A percentile compares a stretch with the other conserved stretches of the same genome.
Evolutionary conservation across 1,140 invertebrate genomes (phyloP).

Genomic region (Goniozus legneri): DNA sequence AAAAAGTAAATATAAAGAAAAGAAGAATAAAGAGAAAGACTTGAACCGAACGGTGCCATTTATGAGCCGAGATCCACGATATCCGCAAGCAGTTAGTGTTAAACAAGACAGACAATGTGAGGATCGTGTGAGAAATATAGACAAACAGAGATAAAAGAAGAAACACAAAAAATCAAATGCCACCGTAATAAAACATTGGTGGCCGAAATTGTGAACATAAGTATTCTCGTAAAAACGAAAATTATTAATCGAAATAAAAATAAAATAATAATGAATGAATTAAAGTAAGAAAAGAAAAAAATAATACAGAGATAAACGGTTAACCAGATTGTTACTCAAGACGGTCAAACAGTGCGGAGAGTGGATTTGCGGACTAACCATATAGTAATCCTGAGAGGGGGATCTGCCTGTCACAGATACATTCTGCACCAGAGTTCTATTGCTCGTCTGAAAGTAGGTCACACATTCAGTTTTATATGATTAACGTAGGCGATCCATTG

Average conservation of each 20-base stretch:
- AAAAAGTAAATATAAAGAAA: no score
- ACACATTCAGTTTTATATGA: conserved; percentile 53
- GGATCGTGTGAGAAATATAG: conserved; percentile 1
- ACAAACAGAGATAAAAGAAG: conserved; percentile 7
- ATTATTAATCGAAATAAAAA: background rate
- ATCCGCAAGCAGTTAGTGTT: conserved; percentile 8
- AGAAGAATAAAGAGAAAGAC: no score
- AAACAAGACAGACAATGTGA: background rate
- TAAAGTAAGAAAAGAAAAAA: conserved; percentile 13
- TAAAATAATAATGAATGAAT: conserved; percentile 29
- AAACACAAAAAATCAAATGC: conserved; percentile 4
- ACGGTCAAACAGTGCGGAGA: conserved; percentile 57
- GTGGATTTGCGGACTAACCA: conserved; percentile 56
- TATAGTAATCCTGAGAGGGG: conserved; percentile 58
- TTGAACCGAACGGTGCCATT: no score
- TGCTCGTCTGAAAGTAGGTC: conserved; percentile 58
- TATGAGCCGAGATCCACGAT: conserved; percentile 2
- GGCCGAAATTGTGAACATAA: background rate
- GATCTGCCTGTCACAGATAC: conserved; percentile 58
- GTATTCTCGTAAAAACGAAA: background rate
- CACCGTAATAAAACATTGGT: conserved; percentile 1
- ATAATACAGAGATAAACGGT: conserved; percentile 7
- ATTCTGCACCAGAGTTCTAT: conserved; percentile 58
- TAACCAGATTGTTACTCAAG: conserved; percentile 48
- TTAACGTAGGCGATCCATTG: conserved; percentile 33